Evolutionary conservation across 2,113 vertebrate species (phyloP), one percentile per base, ranked within the genome.

Genomic region (Chaetodon trifascialis): DNA sequence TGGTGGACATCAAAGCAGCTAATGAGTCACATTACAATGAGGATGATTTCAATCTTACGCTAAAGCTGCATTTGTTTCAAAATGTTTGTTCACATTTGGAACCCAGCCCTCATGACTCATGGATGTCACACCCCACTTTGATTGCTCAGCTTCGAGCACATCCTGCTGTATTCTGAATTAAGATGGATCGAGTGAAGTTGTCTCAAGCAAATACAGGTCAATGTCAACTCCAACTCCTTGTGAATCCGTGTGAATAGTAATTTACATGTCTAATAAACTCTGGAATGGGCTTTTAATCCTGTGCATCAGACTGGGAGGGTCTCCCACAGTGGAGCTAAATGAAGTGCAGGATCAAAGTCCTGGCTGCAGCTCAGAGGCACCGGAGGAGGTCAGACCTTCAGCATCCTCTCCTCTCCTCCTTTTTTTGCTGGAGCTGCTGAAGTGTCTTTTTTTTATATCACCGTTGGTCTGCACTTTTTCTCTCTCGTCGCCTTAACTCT

Each of bases 271-370:
- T 63, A 58, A 86, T 73, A 76, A 88, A 86, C 52, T 79, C 63
- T 64, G 69, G 46, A 80, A 66, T 73, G 46, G 56, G 25, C 51
- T 65, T 84, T 84, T 84, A 87, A 82, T 88, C 78, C 69, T 56
- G 60, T 34, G 49, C 66, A 79, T 89, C 80, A 59, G 78, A 84
- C 47, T 73, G 80, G 58, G 56, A 80, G 75, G 72, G 60, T 65
- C 59, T 80, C 76, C 78, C 52, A 73, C 77, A 40, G 80, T 25
- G 85, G 59, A 81, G 80, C 67, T 85, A 87, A 89, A 90, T 86
- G 83, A 85, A 86, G 81, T 44, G 67, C 79, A 69, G 71, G 83
- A 91, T 92, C 91, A 93, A 90, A 92, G 87, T 54, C 46, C 78
- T 72, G 84, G 82, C 81, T 80, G 73, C 76, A 69, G 83, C 80